A percentile compares a stretch with the other conserved stretches of the same genome.
phyloP scores from a whole-genome alignment of 2,888 invertebrate species.

The Caenorhabditis sp. region DNA sequence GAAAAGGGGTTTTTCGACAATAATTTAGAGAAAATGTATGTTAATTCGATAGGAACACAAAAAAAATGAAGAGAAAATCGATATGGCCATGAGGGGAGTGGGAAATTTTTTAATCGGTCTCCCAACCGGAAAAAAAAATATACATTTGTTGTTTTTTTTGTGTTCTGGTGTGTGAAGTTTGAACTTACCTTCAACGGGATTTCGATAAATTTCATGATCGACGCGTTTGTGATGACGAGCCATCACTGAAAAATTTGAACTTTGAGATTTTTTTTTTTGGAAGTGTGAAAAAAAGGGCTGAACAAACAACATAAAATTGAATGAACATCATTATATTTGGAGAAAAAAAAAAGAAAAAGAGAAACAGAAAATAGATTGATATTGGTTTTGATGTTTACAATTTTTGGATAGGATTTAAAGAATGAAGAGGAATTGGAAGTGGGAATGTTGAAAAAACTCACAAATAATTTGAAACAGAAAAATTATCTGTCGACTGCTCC shows the following conservation, averaged over 20 bases:
- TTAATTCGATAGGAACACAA: no score
- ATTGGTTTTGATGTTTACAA: no score
- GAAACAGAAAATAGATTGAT: no score
- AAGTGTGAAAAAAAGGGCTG: background rate
- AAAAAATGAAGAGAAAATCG: background rate
- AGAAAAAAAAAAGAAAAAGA: background rate
- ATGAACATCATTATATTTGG: background rate
- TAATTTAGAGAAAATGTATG: no score
- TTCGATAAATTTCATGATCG: constrained; percentile 24
- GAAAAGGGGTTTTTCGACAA: no score
- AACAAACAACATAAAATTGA: background rate
- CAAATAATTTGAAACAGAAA: no score
- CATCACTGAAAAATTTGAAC: constrained; percentile 15
- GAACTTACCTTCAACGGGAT: constrained; percentile 28
- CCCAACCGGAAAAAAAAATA: background rate
- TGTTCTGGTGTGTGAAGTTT: no score
- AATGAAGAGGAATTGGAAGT: no score
- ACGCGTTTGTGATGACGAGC: constrained; percentile 19
- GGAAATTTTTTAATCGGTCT: background rate
- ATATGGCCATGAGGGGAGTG: background rate
- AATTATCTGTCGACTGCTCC: no score
- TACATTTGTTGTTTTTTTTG: background rate
- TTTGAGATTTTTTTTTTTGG: background rate
- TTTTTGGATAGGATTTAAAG: no score
- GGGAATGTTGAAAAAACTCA: no score